Conservation (phyloP, 2,797 vertebrate genomes). For the Hyperoplus lanceolatus region DNA sequence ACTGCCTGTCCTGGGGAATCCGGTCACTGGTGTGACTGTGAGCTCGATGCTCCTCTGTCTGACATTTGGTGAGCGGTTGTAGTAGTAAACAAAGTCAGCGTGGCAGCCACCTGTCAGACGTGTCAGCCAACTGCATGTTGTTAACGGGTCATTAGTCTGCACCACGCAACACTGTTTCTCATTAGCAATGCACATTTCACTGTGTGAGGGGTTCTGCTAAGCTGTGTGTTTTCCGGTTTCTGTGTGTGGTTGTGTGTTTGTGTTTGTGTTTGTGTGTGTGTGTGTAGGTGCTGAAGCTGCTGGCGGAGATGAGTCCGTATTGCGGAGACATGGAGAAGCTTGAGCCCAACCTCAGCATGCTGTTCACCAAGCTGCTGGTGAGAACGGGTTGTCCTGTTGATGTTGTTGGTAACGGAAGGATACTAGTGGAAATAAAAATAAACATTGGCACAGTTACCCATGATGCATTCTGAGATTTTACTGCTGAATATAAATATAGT, state of each 20-base stretch:
- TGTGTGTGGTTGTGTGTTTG: slow-evolving; percentile 73
- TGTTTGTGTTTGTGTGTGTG: slow-evolving; percentile 73
- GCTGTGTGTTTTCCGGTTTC: background rate
- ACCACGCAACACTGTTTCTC: slow-evolving; percentile 47
- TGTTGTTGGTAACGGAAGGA: background rate
- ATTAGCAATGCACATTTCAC: slow-evolving; percentile 50
- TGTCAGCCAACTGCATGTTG: slow-evolving; percentile 60
- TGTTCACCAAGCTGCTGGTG: slow-evolving; percentile 98
- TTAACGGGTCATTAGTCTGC: slow-evolving; percentile 61
- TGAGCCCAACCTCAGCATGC: slow-evolving; percentile 95
- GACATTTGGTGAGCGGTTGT: slow-evolving; percentile 60
- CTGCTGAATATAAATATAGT: background rate
- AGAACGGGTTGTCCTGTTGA: slow-evolving; percentile 62
- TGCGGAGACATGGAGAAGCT: slow-evolving; percentile 99
- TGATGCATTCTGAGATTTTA: background rate
- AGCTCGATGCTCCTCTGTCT: slow-evolving; percentile 47
- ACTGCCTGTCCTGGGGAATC: slow-evolving; percentile 17
- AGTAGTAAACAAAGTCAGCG: slow-evolving; percentile 64
- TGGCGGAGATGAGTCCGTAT: slow-evolving; percentile 98
- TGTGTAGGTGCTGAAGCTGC: slow-evolving; percentile 93
- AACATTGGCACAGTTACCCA: background rate
- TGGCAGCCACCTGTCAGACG: slow-evolving; percentile 68
- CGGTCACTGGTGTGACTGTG: slow-evolving; percentile 32
- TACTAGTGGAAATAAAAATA: background rate
- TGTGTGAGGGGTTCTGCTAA: slow-evolving; percentile 40